phyloP scores from a whole-genome alignment of 1,140 invertebrate species.

The Cataglyphis hispanica region DNA sequence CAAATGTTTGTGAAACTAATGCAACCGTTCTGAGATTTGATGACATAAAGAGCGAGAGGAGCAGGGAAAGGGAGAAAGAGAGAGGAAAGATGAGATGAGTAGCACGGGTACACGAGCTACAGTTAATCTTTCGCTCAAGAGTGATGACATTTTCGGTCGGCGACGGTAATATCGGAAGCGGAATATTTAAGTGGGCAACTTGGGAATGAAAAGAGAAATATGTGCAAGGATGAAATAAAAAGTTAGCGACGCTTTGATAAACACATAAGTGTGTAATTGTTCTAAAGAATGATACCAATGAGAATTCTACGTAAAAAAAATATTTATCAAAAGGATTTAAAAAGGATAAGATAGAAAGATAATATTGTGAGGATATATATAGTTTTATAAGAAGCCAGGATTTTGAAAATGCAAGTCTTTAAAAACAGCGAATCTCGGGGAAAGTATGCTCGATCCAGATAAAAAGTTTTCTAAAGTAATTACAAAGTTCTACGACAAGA shows the following conservation, averaged over 20 bases:
- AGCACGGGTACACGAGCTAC: not conserved
- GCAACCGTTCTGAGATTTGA: slow-evolving; percentile 75
- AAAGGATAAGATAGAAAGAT: not conserved
- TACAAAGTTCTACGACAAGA: slow-evolving; percentile 55
- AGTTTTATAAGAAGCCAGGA: not conserved
- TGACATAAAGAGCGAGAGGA: slow-evolving; percentile 62
- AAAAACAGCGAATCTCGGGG: not conserved
- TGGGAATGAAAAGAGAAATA: not conserved
- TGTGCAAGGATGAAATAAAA: not conserved
- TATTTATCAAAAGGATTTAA: not conserved
- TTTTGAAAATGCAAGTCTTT: slow-evolving; percentile 23
- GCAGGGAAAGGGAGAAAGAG: not conserved
- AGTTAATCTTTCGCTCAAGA: slow-evolving; percentile 54
- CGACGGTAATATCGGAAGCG: slow-evolving; percentile 1
- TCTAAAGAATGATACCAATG: not conserved
- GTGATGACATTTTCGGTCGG: slow-evolving; percentile 36
- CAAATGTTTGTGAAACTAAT: slow-evolving; percentile 78
- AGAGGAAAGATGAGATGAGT: slow-evolving; percentile 7
- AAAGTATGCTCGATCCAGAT: not conserved
- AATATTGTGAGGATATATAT: not conserved
- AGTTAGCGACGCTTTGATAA: not conserved
- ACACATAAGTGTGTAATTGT: slow-evolving; percentile 1
- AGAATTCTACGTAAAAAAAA: not conserved
- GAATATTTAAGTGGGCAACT: slow-evolving; percentile 3
- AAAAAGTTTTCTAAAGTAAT: slow-evolving; percentile 54